A percentile compares a stretch with the other conserved stretches of the same genome.
Conservation (phyloP, 2,888 invertebrate species). For the Lacanobia wlatinum region DNA sequence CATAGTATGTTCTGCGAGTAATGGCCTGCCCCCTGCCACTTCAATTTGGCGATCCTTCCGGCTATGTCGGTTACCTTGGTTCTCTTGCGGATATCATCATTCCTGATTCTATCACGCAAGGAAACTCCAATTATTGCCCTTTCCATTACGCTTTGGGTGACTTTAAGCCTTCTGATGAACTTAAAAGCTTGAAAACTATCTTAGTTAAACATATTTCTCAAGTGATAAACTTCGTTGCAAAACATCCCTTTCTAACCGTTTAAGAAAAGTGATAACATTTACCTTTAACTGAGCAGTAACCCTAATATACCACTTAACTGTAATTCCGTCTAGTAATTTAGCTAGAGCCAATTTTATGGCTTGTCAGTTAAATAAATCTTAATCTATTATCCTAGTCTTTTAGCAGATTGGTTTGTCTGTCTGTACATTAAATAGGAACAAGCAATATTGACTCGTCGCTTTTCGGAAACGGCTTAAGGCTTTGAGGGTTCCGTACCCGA, state of each 20-base stretch:
- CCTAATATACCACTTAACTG: conserved; percentile 51
- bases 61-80: no score
- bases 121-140: no score
- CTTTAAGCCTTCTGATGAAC: no score
- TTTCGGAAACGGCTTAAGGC: not conserved
- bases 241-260: conserved; percentile 32
- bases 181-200: no score
- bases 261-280: conserved; percentile 37
- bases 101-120: no score
- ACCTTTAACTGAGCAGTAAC: conserved; percentile 14
- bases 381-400: conserved; percentile 19
- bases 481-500: not conserved
- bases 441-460: not conserved
- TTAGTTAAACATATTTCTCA: no score
- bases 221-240: conserved; percentile 8
- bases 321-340: conserved; percentile 51
- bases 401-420: conserved; percentile 23
- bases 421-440: conserved; percentile 1
- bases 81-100: no score
- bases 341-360: conserved; percentile 52
- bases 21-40: no score
- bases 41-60: no score
- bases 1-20: no score
- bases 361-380: conserved; percentile 47
- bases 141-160: no score